These are phyloP conservation scores for Strigops habroptila DNA, from an alignment of 2,113 vertebrate species.

Conservation along the genomic window DNA sequence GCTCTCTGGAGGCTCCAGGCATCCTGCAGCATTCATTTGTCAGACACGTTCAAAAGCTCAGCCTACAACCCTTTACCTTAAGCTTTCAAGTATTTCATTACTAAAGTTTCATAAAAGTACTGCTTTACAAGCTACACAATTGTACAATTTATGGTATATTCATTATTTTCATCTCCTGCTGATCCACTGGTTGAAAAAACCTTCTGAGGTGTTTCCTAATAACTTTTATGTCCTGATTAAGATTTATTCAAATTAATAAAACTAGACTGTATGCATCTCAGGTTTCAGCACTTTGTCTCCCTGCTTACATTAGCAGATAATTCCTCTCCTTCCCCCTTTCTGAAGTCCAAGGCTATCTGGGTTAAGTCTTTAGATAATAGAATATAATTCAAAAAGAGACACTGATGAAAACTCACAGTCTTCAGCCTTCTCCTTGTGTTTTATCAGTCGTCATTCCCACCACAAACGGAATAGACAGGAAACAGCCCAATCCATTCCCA, in stretches of 20 bases:
- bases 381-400: not conserved
- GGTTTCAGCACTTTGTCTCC: conserved; percentile 1
- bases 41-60: not conserved
- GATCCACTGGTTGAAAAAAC: not conserved
- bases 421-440: not conserved
- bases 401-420: not conserved
- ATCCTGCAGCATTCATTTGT: not conserved
- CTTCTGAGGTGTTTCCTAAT: not conserved
- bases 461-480: conserved; percentile 19
- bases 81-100: not conserved
- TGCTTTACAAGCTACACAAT: not conserved
- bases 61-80: not conserved
- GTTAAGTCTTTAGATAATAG: not conserved
- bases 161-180: not conserved
- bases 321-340: not conserved
- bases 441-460: not conserved
- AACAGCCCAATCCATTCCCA: conserved; percentile 15
- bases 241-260: conserved; percentile 24
- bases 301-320: not conserved
- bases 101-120: not conserved
- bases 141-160: not conserved
- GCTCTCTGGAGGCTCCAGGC: not conserved
- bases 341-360: not conserved
- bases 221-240: not conserved
- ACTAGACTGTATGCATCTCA: not conserved